Evolutionary conservation across 1,140 invertebrate genomes (phyloP), one percentile per base, ranked within the genome.

Genomic region (Macrocentrus cingulum): DNA sequence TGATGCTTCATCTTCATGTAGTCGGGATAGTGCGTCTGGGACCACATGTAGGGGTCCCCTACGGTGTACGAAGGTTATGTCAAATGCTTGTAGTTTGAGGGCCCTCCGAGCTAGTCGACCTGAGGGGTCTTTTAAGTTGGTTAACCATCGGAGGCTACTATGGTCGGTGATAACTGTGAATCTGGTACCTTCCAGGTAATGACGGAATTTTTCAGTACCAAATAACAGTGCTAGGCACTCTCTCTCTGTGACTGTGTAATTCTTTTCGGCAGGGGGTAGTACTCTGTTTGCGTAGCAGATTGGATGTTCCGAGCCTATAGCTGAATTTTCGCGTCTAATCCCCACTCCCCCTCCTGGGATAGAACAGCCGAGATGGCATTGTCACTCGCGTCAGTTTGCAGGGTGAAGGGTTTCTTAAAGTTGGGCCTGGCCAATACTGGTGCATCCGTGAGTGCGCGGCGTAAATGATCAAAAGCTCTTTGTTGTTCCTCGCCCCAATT

Each of bases 181-280:
- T 61, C 34, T 52, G 4, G 18, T 57, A 7, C 75, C 76, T 44
- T 78, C 71, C 7, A 77, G 59, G 42, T 77, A 80, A 2, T 66
- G 65, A 49, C 73, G 29, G 41, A 81, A 82, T 22, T 77, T 69
- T n/a, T 70, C 57, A 1, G 83, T 63, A 0, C 77, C 76, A 71
- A 72, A 80, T 1, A 84, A 64, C 2, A 84, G 67, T 0, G 81
- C 81, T 1, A 83, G 59, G 22, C 73, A 73, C 70, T 84, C 81
- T 42, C 70, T 55, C 56, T 84, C 80, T 0, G 73, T 78, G 2
- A 67, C 72, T 1, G 60, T 50, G 46, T 49, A 49, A 6, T 49
- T 49, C 20, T 23, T 4, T 16, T 49, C 55, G 5, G 55, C 34
- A 5, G 34, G 18, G 15, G 55, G 36, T 1, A 57, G 4, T 6